Evolutionary conservation across 2,888 invertebrate genomes (phyloP).

Genomic region (Drosophila mimica): DNA sequence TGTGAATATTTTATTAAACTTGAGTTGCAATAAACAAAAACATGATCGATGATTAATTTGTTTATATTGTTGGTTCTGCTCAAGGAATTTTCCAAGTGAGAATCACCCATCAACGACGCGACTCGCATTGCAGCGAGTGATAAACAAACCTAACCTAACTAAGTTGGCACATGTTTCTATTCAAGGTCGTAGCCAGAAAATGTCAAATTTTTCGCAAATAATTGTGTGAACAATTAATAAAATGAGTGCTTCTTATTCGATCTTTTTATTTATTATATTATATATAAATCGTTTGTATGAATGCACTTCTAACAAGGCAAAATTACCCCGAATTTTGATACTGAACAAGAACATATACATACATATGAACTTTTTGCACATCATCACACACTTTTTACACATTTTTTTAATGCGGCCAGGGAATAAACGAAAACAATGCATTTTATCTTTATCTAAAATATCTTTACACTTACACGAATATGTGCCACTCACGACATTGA

Average conservation of each 20-base stretch:
- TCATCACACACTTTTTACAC: neutral
- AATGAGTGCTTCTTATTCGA: too few species aligned
- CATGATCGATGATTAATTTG: neutral
- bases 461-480: neutral
- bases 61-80: neutral
- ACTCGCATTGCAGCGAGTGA: neutral
- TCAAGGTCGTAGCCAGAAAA: neutral
- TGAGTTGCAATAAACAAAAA: neutral
- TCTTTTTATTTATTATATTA: too few species aligned
- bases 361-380: neutral
- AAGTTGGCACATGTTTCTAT: rapidly evolving
- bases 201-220: neutral
- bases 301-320: too few species aligned
- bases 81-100: neutral
- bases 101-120: neutral
- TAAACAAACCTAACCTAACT: neutral
- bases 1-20: conserved; percentile 11
- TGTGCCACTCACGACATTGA: neutral
- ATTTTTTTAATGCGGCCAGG: neutral
- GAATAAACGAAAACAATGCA: neutral
- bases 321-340: neutral
- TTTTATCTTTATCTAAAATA: neutral
- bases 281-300: too few species aligned
- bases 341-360: neutral
- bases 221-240: neutral